Conservation (phyloP, 1,140 invertebrate species). For the Bombyx mandarina region DNA sequence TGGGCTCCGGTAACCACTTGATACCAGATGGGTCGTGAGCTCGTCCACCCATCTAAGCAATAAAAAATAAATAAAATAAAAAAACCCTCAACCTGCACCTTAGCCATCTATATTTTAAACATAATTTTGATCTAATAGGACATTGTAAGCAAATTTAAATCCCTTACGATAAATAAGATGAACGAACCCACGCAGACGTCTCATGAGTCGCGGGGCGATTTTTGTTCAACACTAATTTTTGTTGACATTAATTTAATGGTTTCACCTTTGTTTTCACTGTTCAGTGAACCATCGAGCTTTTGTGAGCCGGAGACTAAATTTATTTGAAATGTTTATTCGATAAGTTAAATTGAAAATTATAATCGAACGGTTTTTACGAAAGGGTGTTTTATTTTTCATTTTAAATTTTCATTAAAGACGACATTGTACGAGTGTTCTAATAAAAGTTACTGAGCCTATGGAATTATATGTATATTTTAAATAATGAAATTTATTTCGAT, state of each 20-base stretch:
- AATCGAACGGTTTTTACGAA: neutral
- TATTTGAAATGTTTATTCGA: neutral
- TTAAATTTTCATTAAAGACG: no score
- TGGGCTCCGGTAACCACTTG: no score
- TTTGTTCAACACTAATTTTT: conserved; percentile 6
- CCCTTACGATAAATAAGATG: neutral
- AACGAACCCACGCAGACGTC: neutral
- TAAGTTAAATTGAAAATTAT: neutral
- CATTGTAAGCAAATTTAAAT: neutral
- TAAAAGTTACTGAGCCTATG: no score
- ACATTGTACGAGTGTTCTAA: no score
- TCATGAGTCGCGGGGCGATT: neutral
- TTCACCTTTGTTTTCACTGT: conserved; percentile 1
- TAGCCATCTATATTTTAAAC: neutral
- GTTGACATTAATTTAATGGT: conserved; percentile 4
- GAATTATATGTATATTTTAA: no score
- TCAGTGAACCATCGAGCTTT: conserved; percentile 1
- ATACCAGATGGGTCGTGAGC: no score
- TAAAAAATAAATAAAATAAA: no score
- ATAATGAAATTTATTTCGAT: no score
- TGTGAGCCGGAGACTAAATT: neutral
- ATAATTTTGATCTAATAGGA: neutral
- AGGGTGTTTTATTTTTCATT: neutral
- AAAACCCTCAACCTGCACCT: neutral
- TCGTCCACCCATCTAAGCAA: no score